Conservation (phyloP, 2,113 vertebrate species). For the Opisthocomus hoazin region DNA sequence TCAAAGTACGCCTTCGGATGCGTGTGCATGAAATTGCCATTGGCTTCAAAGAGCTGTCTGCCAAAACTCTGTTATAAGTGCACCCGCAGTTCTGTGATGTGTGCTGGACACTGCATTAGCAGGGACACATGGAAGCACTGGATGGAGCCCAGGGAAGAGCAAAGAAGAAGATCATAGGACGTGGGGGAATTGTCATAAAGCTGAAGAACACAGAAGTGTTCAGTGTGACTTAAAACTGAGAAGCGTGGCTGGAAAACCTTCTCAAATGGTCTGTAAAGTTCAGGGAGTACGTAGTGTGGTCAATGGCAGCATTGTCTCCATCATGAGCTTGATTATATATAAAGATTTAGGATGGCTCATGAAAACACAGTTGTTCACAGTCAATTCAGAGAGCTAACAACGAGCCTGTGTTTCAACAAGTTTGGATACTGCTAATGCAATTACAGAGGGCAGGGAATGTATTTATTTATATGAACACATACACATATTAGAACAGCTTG, state of each 20-base stretch:
- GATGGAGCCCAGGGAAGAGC: not conserved
- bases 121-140: not conserved
- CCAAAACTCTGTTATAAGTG: not conserved
- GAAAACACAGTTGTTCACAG: conserved; percentile 41
- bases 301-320: conserved; percentile 23
- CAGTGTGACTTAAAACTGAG: not conserved
- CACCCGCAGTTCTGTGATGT: not conserved
- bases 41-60: not conserved
- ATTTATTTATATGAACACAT: not conserved
- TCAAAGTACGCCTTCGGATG: not conserved
- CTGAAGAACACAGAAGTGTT: not conserved
- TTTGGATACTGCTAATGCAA: not conserved
- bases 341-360: conserved; percentile 36
- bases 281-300: not conserved
- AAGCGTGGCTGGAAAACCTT: not conserved
- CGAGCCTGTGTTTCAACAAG: conserved; percentile 2
- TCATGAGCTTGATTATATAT: not conserved
- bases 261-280: not conserved
- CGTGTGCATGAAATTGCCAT: not conserved
- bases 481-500: not conserved
- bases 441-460: not conserved
- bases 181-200: not conserved
- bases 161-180: not conserved
- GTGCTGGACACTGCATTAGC: not conserved
- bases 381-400: not conserved